Evolutionary conservation across 2,888 invertebrate species (phyloP).

Genomic region (Camponotus fellah): DNA sequence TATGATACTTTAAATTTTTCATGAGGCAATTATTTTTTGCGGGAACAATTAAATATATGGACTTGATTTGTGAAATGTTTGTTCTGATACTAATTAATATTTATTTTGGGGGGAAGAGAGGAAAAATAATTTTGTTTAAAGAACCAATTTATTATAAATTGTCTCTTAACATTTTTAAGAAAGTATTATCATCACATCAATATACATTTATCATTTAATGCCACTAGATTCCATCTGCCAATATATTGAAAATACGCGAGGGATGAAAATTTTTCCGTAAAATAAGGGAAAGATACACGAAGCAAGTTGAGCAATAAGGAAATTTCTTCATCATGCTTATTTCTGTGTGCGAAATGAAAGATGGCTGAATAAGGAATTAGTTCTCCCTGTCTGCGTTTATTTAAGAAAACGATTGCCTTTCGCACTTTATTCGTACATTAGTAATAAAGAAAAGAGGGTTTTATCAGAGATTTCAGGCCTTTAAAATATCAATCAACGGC

Average conservation of each 20-base stretch:
- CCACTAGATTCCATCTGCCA: background rate
- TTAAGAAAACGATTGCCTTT: constrained; percentile 30
- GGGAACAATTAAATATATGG: background rate
- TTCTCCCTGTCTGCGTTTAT: constrained; percentile 13
- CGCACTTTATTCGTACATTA: constrained; percentile 20
- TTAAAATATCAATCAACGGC: constrained; percentile 30
- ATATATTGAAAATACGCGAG: background rate
- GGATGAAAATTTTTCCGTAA: background rate
- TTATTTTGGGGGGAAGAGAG: background rate
- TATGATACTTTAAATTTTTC: background rate
- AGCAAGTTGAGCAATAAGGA: background rate
- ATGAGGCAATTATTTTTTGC: too few relatives aligned
- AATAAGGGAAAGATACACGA: constrained; percentile 22
- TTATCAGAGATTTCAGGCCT: constrained; percentile 22
- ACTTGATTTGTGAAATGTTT: background rate
- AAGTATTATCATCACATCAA: background rate
- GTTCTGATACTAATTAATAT: background rate
- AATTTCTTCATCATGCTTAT: constrained; percentile 24
- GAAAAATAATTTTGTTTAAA: background rate
- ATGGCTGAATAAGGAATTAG: constrained; percentile 15
- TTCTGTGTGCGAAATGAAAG: constrained; percentile 17
- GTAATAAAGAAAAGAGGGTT: background rate
- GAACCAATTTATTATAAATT: background rate
- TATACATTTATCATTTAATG: background rate
- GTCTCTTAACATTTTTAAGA: background rate